Evolutionary conservation across 2,113 vertebrate species (phyloP).

Genomic region (Oryzias curvinotus): DNA sequence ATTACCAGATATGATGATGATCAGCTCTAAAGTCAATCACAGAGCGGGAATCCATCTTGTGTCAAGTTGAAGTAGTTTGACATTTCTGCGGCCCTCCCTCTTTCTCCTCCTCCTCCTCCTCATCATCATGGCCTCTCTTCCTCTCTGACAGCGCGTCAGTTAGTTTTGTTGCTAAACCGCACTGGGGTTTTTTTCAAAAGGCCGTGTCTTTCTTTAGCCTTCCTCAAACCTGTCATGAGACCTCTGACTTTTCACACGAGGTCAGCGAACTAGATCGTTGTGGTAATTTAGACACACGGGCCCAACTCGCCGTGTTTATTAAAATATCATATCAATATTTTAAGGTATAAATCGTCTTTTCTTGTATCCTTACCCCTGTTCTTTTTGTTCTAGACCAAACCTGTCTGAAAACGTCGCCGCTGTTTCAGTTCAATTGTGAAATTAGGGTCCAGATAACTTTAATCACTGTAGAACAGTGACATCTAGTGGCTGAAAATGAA

Average conservation of each 20-base stretch:
- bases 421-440: neutral
- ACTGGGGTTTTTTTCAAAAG: constrained; percentile 69
- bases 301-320: no score
- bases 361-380: no score
- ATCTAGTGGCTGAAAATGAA: constrained; percentile 24
- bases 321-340: no score
- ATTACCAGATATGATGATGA: constrained; percentile 47
- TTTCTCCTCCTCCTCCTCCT: constrained; percentile 8
- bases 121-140: constrained; percentile 34
- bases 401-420: neutral
- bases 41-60: constrained; percentile 43
- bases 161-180: constrained; percentile 72
- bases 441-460: neutral
- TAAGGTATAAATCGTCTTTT: no score
- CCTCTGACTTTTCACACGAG: no score
- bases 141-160: constrained; percentile 50
- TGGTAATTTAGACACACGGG: no score
- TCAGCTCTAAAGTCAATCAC: constrained; percentile 26
- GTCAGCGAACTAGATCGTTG: no score
- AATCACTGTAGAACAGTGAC: constrained; percentile 26
- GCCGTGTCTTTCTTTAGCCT: constrained; percentile 36
- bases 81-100: constrained; percentile 51
- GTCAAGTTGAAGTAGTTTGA: constrained; percentile 49
- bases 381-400: no score
- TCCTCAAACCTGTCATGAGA: constrained; percentile 12